These are phyloP conservation scores for Caracal caracal DNA, from an alignment of 2,113 vertebrate species.

Conservation along the genomic window DNA sequence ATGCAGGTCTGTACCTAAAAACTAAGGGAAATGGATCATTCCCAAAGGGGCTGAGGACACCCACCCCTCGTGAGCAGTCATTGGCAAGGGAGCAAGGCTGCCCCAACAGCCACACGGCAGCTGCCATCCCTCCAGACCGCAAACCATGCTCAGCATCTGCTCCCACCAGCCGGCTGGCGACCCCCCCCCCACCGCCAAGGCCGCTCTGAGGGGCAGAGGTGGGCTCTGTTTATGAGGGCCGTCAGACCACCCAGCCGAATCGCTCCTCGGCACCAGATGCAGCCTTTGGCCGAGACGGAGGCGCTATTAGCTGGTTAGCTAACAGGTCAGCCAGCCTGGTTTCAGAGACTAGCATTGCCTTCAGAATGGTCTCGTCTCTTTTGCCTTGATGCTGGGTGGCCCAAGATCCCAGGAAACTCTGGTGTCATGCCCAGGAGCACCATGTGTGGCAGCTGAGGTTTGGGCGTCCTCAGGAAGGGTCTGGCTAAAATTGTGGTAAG, in stretches of 20 bases:
- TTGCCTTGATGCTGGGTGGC: slow-evolving; percentile 64
- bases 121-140: neutral
- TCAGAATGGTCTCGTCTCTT: neutral
- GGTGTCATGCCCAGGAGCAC: neutral
- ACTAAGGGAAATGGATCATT: neutral
- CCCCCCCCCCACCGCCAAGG: neutral
- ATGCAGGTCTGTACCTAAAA: neutral
- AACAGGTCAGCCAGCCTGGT: neutral
- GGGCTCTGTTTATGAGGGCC: neutral
- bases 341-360: neutral
- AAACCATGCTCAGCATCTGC: neutral
- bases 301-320: neutral
- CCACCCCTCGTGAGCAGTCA: neutral
- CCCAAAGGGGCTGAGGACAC: neutral
- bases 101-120: neutral
- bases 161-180: too few relatives aligned
- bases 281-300: neutral
- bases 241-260: neutral
- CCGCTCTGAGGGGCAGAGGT: neutral
- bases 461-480: neutral
- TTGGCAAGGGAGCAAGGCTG: neutral
- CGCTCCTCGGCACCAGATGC: neutral
- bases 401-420: neutral
- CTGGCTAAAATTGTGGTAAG: neutral
- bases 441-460: fast-evolving